Conservation (phyloP, 2,113 vertebrate species). For the Stercorarius parasiticus region DNA sequence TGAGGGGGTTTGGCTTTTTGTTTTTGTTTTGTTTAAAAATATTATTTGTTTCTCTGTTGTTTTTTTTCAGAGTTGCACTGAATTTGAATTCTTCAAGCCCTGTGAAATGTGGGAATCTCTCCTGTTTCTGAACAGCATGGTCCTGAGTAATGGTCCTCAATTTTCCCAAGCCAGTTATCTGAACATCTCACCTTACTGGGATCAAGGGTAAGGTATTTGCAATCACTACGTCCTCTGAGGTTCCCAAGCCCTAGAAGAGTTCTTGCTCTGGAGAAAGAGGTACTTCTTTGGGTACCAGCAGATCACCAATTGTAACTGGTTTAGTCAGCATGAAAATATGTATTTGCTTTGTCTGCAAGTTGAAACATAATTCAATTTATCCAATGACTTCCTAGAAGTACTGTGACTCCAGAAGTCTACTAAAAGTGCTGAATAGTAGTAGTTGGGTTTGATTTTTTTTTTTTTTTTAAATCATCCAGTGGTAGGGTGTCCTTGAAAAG, state of each 20-base stretch:
- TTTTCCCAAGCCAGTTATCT: neutral
- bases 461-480: neutral
- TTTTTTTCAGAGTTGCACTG: neutral
- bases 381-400: slow-evolving; percentile 17
- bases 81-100: neutral
- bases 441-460: neutral
- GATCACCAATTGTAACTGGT: neutral
- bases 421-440: slow-evolving; percentile 27
- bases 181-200: neutral
- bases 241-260: neutral
- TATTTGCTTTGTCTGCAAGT: neutral
- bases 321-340: slow-evolving; percentile 30
- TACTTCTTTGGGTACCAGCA: neutral
- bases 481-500: neutral
- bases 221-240: neutral
- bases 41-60: neutral
- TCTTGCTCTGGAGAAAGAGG: neutral
- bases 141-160: neutral
- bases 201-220: neutral
- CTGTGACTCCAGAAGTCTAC: slow-evolving; percentile 13
- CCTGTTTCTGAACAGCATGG: neutral
- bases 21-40: neutral
- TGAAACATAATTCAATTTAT: neutral
- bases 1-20: neutral
- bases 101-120: neutral